Evolutionary conservation across 2,888 invertebrate species (phyloP), one percentile per base, ranked within the genome.

Genomic region (Conistra vaccinii): DNA sequence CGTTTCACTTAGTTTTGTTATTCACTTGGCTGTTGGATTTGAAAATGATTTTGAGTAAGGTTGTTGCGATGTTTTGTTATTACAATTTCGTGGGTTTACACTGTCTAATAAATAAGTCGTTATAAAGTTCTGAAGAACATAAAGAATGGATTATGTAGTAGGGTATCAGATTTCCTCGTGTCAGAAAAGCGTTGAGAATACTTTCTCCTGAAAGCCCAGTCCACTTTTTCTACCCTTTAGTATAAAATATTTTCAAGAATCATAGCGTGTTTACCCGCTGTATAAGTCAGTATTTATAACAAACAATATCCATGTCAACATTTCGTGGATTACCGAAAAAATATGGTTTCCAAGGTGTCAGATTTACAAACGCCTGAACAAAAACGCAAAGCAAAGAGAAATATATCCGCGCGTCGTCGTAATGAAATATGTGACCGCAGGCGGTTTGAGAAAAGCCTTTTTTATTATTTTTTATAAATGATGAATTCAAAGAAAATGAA

Each of bases 361-460:
- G 88, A 89, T 90, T 89, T 87, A 88, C 85, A 84, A 89, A 86
- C 90, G 91, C 92, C 92, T 92, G 89, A 85, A 87, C 79, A 86
- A 90, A 90, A 89, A 88, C 86, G 80, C 73, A 85, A 80, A 89
- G 91, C 92, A 92, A 90, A 85, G 85, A 85, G 78, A 85, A 77
- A 85, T 85, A 85, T 86, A 87, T 85, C 88, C 86, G 83, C 84
- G 85, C 78, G 83, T 72, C 81, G 87, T 87, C 82, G 87, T 88
- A 90, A 91, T 91, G 89, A 91, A 91, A 91, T 90, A 91, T 90
- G 88, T 89, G 88, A 86, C 91, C 90, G 89, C 90, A 90, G 90
- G 91, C 91, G 90, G 83, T 86, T 87, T 82, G 81, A 85, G 84
- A 77, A 86, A 87, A 87, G 83, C 79, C 85, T 85, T 89, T 86